Evolutionary conservation across 1,140 invertebrate species (phyloP).

Genomic region (Polyergus mexicanus): DNA sequence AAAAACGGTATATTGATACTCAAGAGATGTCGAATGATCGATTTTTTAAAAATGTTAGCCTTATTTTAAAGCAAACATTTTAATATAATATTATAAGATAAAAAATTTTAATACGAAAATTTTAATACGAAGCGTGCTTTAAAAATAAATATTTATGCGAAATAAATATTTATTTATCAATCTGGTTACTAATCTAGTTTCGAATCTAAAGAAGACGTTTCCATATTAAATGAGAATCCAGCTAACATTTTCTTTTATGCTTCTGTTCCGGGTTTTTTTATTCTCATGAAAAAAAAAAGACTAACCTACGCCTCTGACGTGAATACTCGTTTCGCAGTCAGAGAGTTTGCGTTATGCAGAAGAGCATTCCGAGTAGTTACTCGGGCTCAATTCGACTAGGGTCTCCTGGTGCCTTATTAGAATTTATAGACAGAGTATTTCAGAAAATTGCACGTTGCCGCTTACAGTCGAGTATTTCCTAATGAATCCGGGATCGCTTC

Average conservation of each 20-base stretch:
- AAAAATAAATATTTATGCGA: background rate
- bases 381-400: constrained; percentile 34
- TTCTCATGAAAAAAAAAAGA: background rate
- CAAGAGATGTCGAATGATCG: background rate
- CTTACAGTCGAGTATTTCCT: constrained; percentile 8
- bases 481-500: constrained; percentile 30
- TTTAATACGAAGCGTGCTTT: background rate
- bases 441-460: constrained; percentile 41
- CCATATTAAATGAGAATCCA: background rate
- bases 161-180: background rate
- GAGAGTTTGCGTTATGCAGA: constrained; percentile 37
- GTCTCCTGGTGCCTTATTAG: constrained; percentile 20
- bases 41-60: background rate
- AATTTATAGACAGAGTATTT: constrained; percentile 54
- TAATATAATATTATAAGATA: background rate
- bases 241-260: background rate
- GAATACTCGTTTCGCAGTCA: constrained; percentile 21
- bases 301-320: constrained; percentile 13
- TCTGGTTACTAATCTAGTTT: background rate
- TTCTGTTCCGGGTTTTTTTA: background rate
- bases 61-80: background rate
- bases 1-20: background rate
- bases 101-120: background rate
- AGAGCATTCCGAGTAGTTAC: constrained; percentile 33
- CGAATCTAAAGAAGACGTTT: background rate